phyloP scores from a whole-genome alignment of 1,140 invertebrate species.

The Heliconius hermathena region DNA sequence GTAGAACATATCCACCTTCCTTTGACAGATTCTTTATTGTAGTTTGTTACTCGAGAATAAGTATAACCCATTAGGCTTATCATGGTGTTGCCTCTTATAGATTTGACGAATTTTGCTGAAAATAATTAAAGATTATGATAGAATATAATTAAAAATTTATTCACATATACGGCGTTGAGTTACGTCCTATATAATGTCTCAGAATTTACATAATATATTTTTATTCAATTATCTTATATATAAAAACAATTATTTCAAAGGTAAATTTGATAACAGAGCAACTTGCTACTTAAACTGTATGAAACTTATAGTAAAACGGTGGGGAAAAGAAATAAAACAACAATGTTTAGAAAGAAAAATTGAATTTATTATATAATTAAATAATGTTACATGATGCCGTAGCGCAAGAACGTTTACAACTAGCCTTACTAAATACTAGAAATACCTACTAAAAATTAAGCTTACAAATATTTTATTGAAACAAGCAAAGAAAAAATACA shows the following conservation, averaged over 20 bases:
- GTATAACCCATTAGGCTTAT: constrained; percentile 29
- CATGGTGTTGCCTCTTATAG: constrained; percentile 30
- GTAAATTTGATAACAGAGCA: too few species aligned
- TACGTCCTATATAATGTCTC: too few species aligned
- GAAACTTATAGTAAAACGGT: too few species aligned
- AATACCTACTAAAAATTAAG: not conserved
- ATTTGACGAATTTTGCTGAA: constrained; percentile 24
- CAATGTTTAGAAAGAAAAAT: not conserved
- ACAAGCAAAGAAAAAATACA: not conserved
- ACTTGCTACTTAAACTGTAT: too few species aligned
- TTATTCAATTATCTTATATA: too few species aligned
- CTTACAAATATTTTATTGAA: not conserved
- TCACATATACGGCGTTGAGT: too few species aligned
- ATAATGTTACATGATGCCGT: not conserved
- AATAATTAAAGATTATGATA: not conserved
- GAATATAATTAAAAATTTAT: not conserved
- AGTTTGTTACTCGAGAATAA: constrained; percentile 26
- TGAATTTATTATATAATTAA: constrained; percentile 2
- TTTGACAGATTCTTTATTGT: constrained; percentile 25
- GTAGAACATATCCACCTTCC: constrained; percentile 57
- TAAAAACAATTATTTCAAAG: too few species aligned
- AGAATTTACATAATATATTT: too few species aligned
- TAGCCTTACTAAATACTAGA: not conserved
- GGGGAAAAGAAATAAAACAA: not conserved
- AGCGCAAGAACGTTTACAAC: not conserved